These are phyloP conservation scores for Polypedilum pembai DNA, from an alignment of 1,140 invertebrate genomes.

Conservation along the genomic window DNA sequence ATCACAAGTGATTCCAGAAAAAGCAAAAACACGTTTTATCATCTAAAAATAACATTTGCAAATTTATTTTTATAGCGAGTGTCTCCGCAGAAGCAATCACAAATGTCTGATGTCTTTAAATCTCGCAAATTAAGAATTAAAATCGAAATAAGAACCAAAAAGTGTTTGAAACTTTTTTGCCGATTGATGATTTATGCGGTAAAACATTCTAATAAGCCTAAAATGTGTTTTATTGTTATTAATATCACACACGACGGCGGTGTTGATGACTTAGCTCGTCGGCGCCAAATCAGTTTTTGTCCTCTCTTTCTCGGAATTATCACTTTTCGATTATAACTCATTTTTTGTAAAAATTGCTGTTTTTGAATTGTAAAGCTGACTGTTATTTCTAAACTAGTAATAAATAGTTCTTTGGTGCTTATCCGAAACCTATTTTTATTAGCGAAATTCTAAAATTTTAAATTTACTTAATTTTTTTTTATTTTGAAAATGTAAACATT, in stretches of 20 bases:
- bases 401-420: too few species aligned
- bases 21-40: neutral
- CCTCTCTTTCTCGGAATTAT: neutral
- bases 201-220: neutral
- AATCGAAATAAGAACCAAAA: neutral
- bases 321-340: neutral
- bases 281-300: neutral
- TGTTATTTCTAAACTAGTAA: too few species aligned
- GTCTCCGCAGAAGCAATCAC: neutral
- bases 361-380: too few species aligned
- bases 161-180: neutral
- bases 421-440: too few species aligned
- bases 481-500: too few species aligned
- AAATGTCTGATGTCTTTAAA: too few species aligned
- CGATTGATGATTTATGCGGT: neutral
- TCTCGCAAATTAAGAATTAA: neutral
- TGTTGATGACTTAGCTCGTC: neutral
- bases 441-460: too few species aligned
- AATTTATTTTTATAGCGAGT: slow-evolving; percentile 1
- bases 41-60: slow-evolving; percentile 6
- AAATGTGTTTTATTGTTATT: slow-evolving; percentile 16
- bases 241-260: neutral
- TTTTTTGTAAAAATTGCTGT: too few species aligned
- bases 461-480: too few species aligned
- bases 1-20: neutral